Base-by-base conservation (phyloP, 2,113 vertebrate species). In the Etia nguti region DNA sequence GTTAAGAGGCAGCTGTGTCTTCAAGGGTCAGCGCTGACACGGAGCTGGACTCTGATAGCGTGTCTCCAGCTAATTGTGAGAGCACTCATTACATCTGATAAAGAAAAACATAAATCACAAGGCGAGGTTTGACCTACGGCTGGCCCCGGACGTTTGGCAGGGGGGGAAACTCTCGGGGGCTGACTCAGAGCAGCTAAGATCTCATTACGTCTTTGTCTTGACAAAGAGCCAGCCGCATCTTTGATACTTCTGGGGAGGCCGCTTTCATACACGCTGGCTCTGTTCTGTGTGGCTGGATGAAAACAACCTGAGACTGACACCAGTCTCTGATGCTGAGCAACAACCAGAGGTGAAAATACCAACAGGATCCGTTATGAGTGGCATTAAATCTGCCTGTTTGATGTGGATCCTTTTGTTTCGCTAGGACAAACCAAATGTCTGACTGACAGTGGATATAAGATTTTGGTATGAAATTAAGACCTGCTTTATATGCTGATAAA, bases 81-180 rank as follows among this genome's bases (percentile, higher is more conserved):
- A 94, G 91, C 88, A 60, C 94, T 96, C 95, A 94, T 96, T 96
- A 96, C 50, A 94, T 85, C 85, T 86, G 95, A 96, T 96, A 95
- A 96, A 94, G 92, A 93, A 91, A 91, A 90, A 92, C 95, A 95
- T 96, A 96, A 96, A 96, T 96, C 96, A 96, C 86, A 24, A 80
- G 85, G 89, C 86, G 83, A 91, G 90, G 91, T 55, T 68, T 94
- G 95, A 96, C 94, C 95, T 26, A 88, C 10, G 55, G 91, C 92
- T 93, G 94, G 92, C 93, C 89, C 87, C 31, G 24, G 84, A 88
- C 86, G 29, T 80, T 95, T 94, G 95, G 88, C 57, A 3, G 6
- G 79, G 83, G 83, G 83, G 48, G 34, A 0, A 88, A 91, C 89
- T 93, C 95, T 85, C 83, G 13, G 83, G 89, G 92, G 92, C 91